Conservation (phyloP, 2,888 invertebrate species). For the Eustalomyia histrio region DNA sequence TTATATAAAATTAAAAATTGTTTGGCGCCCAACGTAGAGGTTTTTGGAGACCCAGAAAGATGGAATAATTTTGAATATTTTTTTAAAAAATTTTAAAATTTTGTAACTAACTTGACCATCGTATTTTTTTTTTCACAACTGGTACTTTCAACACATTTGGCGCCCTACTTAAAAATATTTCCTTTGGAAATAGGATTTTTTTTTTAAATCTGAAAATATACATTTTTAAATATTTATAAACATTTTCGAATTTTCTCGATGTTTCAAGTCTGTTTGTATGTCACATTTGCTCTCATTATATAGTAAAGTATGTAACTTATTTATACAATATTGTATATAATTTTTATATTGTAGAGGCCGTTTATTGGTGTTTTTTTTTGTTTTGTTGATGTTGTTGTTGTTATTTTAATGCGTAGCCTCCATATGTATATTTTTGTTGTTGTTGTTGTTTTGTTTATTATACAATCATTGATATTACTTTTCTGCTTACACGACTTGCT, state of each 20-base stretch:
- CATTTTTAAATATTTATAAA: too few relatives aligned
- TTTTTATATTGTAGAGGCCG: constrained; percentile 54
- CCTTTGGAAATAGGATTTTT: too few relatives aligned
- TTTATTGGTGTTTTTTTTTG: constrained; percentile 7
- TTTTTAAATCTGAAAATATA: too few relatives aligned
- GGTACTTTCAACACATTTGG: too few relatives aligned
- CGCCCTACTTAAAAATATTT: too few relatives aligned
- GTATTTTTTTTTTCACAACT: too few relatives aligned
- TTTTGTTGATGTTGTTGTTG: constrained; percentile 33
- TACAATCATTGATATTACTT: constrained; percentile 63
- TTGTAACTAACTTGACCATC: too few relatives aligned
- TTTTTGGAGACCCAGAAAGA: too few relatives aligned
- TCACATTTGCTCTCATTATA: constrained; percentile 54
- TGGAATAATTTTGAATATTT: too few relatives aligned
- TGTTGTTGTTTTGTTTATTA: constrained; percentile 52
- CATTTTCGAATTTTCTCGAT: constrained; percentile 17
- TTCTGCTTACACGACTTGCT: constrained; percentile 28
- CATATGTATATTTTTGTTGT: constrained; percentile 32
- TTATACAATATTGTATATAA: constrained; percentile 18
- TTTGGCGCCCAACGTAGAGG: too few relatives aligned
- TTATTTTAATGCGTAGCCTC: constrained; percentile 64
- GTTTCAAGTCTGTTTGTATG: constrained; percentile 45
- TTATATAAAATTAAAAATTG: too few relatives aligned
- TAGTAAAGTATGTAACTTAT: constrained; percentile 21
- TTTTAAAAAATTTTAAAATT: too few relatives aligned